Evolutionary conservation across 2,113 vertebrate species (phyloP).

Genomic region (Regulus satrapa): DNA sequence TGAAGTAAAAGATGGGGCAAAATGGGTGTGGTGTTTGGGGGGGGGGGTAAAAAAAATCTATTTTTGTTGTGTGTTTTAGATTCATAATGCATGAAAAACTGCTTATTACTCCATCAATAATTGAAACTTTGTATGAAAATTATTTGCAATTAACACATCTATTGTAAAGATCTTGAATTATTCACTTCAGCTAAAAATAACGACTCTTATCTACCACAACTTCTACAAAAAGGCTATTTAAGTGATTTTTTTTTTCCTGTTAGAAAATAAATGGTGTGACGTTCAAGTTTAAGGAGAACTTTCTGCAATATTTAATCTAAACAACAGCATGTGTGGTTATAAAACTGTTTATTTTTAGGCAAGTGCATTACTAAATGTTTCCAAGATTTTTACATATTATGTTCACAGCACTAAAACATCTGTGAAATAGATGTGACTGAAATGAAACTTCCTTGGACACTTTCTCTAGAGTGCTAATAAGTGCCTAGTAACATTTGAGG

Average conservation of each 20-base stretch:
- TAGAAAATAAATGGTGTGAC: constrained; percentile 60
- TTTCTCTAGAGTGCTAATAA: constrained; percentile 48
- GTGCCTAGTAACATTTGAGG: constrained; percentile 48
- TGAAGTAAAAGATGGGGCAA: too few species aligned
- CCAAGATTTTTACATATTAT: constrained; percentile 72
- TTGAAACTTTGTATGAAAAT: constrained; percentile 60
- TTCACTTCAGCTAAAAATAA: constrained; percentile 61
- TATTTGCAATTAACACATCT: constrained; percentile 65
- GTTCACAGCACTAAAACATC: constrained; percentile 69
- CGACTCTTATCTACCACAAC: constrained; percentile 41
- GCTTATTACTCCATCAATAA: constrained; percentile 64
- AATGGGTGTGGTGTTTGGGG: too few species aligned
- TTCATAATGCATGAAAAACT: constrained; percentile 29
- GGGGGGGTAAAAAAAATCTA: neutral
- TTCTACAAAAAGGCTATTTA: constrained; percentile 36
- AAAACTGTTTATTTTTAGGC: constrained; percentile 78
- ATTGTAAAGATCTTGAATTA: constrained; percentile 60
- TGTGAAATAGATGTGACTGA: constrained; percentile 70
- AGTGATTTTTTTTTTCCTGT: constrained; percentile 13
- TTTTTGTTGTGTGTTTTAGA: constrained; percentile 25
- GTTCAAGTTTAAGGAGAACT: constrained; percentile 69
- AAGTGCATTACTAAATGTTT: constrained; percentile 74
- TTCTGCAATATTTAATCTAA: constrained; percentile 67
- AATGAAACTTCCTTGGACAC: constrained; percentile 64
- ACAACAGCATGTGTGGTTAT: constrained; percentile 71